Evolutionary conservation across 2,888 invertebrate species (phyloP).

Genomic region (Hydroisotoma schaefferi): DNA sequence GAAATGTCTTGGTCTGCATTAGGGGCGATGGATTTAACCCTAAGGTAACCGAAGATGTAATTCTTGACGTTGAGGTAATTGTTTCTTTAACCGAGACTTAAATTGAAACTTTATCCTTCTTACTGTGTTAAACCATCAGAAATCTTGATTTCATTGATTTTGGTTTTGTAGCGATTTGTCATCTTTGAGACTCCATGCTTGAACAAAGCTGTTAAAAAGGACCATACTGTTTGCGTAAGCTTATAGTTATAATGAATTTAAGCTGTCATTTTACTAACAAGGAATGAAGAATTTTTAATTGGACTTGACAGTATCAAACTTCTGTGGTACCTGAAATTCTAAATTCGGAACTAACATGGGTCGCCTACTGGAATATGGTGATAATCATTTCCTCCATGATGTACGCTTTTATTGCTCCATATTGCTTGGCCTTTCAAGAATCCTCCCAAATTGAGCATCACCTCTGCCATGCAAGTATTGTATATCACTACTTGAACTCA

Average conservation of each 20-base stretch:
- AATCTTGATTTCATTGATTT: too few species aligned
- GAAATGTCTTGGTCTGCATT: neutral
- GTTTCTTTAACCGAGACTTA: neutral
- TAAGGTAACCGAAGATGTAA: conserved; percentile 33
- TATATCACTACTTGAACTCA: conserved; percentile 4
- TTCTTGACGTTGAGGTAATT: conserved; percentile 35
- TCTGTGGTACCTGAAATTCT: conserved; percentile 29
- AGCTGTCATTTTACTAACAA: too few species aligned
- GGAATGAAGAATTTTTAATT: too few species aligned
- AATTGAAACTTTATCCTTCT: too few species aligned
- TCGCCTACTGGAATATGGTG: conserved; percentile 22
- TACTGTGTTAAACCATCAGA: too few species aligned
- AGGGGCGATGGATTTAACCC: conserved; percentile 31
- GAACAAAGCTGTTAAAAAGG: conserved; percentile 21
- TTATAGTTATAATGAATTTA: too few species aligned
- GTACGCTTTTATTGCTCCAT: conserved; percentile 24
- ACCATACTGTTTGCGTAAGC: conserved; percentile 24
- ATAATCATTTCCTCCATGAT: conserved; percentile 19
- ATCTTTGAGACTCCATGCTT: conserved; percentile 37
- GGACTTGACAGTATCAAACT: conserved; percentile 33
- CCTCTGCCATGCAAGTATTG: conserved; percentile 11
- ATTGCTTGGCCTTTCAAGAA: conserved; percentile 28
- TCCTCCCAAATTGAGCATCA: conserved; percentile 23
- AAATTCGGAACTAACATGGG: conserved; percentile 11
- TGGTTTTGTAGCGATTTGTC: conserved; percentile 16